phyloP scores from a whole-genome alignment of 2,113 vertebrate species.

The rabbit (Oryctolagus cuniculus) region mOryCun1.1 NC_091438.1:35207001-35207500 shows the following conservation, averaged over 20 bases:
- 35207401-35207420: not conserved
- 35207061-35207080: not conserved
- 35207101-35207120: not conserved
- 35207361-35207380: not conserved
- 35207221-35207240: not conserved
- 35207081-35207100: not conserved
- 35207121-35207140: not conserved
- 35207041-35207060: not conserved
- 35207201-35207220: not conserved
- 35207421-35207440: accelerated
- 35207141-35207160: not conserved
- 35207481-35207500: not conserved
- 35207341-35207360: not conserved
- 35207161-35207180: not conserved
- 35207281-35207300: not conserved
- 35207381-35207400: not conserved
- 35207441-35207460: not conserved
- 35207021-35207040: not conserved
- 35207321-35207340: not conserved
- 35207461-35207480: not conserved
- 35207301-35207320: not conserved
- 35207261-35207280: not conserved
- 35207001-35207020: not conserved
- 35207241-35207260: not conserved
- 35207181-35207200: not conserved